Base-by-base conservation (phyloP, 53 echinoderm and acorn worm species). In the Hippasteria phrygiana region DNA sequence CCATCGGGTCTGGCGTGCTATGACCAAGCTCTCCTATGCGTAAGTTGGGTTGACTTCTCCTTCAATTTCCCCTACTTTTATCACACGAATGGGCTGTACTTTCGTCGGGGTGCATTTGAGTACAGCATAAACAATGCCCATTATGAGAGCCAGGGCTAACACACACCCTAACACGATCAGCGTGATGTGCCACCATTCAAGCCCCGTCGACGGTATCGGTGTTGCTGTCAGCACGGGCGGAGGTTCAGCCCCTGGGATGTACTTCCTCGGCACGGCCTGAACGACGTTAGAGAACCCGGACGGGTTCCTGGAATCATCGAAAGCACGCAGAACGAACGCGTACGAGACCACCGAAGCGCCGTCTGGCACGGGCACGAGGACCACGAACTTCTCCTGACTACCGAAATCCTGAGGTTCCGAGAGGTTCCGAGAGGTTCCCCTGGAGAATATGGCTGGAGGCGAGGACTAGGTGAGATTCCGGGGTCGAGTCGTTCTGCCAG, bases 251-350 rank as follows among this genome's bases (percentile, higher is more conserved):
- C 69, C 75, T 3, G 93, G 93, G 27, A 89, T 84, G 42, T 78
- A 78, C 41, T 89, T 34, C 40, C 92, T 55, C n/a, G 90, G 64
- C 48, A 88, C 80, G n/a, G 88, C 88, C 42, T 89, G 90, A 1
- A 73, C 90, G 11, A 82, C 56, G 74, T 90, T 93, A 18, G 93
- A 93, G 64, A 85, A 74, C 0, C 43, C 77, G 0, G 80, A 80
- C 38, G 64, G n/a, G 50, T 50, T 71, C 0, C 69, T 77, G 16
- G 76, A 43, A 28, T 93, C 93, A 37, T 93, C 93, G 24, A 82
- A 51, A 8, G 91, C 89, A 9, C 87, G 79, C 20, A 93, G 56
- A 8, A 80, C 93, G 70, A 93, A 93, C 26, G 78, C 87, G 51
- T 81, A 93, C 18, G 93, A 75, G 48, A 48, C 88, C 22, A 80